Percentiles rank a stretch among this genome's conserved stretches.
Conservation (phyloP, 1,140 invertebrate genomes). For the Lepidurus couesii region DNA sequence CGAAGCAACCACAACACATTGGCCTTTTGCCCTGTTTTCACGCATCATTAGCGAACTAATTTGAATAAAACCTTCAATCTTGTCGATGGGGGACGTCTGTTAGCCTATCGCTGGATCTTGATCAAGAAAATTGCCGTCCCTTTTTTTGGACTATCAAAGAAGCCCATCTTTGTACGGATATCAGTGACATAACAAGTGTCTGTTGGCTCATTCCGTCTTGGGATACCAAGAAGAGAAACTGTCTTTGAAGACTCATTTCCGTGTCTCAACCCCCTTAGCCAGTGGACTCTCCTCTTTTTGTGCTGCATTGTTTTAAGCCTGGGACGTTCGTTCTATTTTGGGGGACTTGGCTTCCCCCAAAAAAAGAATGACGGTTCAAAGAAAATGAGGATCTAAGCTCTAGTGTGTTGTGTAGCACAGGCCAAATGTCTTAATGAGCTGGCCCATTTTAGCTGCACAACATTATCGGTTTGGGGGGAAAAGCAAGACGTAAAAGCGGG, state of each 20-base stretch:
- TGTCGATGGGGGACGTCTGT: not conserved
- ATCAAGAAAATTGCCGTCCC: not conserved
- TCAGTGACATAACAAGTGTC: conserved; percentile 15
- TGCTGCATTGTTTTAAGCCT: not conserved
- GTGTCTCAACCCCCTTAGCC: too few relatives aligned
- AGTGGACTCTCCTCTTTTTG: not conserved
- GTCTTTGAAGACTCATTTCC: not conserved
- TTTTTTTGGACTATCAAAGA: not conserved
- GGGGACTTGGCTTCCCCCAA: not conserved
- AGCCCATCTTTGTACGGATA: not conserved
- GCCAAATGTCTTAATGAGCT: conserved; percentile 22
- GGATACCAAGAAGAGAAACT: not conserved
- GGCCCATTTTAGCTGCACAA: conserved; percentile 7
- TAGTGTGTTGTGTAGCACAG: not conserved
- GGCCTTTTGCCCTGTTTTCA: conserved; percentile 6
- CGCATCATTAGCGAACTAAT: conserved; percentile 7
- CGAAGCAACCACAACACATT: not conserved
- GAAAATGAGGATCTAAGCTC: not conserved
- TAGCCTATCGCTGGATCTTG: conserved; percentile 4
- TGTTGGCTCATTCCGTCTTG: not conserved
- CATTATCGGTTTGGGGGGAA: conserved; percentile 18
- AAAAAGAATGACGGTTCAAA: not conserved
- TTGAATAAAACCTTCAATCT: conserved; percentile 22
- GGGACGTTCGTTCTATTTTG: not conserved
- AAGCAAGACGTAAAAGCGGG: conserved; percentile 17